Evolutionary conservation across 2,888 invertebrate species (phyloP), one percentile per base, ranked within the genome.

Genomic region (Lycophotia porphyrea): DNA sequence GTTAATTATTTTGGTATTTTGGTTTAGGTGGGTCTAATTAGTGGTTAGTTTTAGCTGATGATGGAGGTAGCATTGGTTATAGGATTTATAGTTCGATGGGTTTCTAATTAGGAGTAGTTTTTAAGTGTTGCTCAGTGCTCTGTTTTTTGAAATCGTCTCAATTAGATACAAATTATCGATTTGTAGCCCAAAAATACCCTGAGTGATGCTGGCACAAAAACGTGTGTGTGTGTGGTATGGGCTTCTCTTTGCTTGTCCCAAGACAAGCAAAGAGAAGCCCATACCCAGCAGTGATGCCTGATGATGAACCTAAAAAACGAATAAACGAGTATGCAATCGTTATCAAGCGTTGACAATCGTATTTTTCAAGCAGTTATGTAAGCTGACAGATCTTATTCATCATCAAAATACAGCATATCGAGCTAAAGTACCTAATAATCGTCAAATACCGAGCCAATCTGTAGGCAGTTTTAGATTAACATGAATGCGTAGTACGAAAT

Each of bases 1-100:
- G 68, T 72, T 78, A 78, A 87, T 78, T 88, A 82, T 88, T 87
- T 81, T 70, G 67, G 74, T 39, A 74, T 83, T 81, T 75, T 60
- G 58, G 49, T 68, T 77, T 39, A 27, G 34, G 34, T 27, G 21
- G 0, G n/a, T 49, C 34, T 74, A 69, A 75, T 73, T 78, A 47
- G 61, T 66, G n/a, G 64, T 31, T 11, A 13, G 39, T 42, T 74
- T 69, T 34, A 60, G n/a, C 31, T 67, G 27, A n/a, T 27, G 18
- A 60, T 27, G 24, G 5, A 21, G 21, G n/a, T n/a, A 0, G 13
- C 1, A 4, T 11, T 5, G 31, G 31, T 42, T 36, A 5, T 3
- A 31, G 42, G n/a, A 4, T 2, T n/a, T 52, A 18, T 39, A 1
- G 13, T 65, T n/a, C 31, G 42, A 65, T 42, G 7, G 42, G 34